Evolutionary conservation across 2,797 vertebrate genomes (phyloP).

Genomic region (Pogoniulus pusillus): DNA sequence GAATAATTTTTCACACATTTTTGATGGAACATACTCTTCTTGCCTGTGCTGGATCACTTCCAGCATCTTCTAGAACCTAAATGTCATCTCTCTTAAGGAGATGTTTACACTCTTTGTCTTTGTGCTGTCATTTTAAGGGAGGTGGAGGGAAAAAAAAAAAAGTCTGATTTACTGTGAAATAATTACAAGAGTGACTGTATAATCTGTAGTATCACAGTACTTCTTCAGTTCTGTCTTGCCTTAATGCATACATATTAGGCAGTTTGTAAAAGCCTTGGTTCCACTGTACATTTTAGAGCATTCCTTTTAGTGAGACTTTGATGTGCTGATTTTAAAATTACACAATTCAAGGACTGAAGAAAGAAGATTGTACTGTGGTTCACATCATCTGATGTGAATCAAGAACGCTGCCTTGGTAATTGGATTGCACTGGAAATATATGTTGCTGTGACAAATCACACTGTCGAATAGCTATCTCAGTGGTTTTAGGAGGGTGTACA

Average conservation of each 20-base stretch:
- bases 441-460: conserved; percentile 31
- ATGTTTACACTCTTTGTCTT: conserved; percentile 26
- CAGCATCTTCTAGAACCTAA: conserved; percentile 36
- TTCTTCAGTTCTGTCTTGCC: conserved; percentile 42
- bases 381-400: conserved; percentile 4
- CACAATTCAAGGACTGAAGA: conserved; percentile 4
- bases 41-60: conserved; percentile 20
- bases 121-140: conserved; percentile 27
- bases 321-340: conserved; percentile 15
- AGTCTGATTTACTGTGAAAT: conserved; percentile 38
- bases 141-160: background rate
- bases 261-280: conserved; percentile 9
- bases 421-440: conserved; percentile 38
- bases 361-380: background rate
- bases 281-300: conserved; percentile 16
- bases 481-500: background rate
- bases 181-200: conserved; percentile 17
- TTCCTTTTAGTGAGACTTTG: conserved; percentile 28
- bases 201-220: background rate
- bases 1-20: background rate
- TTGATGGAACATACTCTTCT: background rate
- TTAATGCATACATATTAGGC: background rate
- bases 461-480: background rate
- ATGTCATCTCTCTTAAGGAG: conserved; percentile 39
- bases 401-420: conserved; percentile 8